These are phyloP conservation scores for Caenorhabditis zanzibari DNA, from an alignment of 2,888 invertebrate species.

Conservation along the genomic window DNA sequence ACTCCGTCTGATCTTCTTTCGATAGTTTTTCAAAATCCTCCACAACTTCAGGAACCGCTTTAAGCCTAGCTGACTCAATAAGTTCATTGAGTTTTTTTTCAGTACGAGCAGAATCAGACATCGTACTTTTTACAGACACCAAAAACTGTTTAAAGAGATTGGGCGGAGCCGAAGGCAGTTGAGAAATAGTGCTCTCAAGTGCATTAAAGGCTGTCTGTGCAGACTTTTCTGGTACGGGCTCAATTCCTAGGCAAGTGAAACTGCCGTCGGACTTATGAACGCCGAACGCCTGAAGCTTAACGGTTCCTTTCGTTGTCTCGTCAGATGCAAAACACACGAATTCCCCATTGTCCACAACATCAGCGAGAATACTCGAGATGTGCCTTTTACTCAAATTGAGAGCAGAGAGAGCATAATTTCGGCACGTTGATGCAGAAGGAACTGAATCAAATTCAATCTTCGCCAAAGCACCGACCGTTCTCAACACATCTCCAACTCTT, in stretches of 20 bases:
- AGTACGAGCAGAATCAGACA: conserved; percentile 25
- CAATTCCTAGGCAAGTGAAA: conserved; percentile 23
- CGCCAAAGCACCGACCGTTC: neutral
- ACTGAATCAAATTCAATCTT: neutral
- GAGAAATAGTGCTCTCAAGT: neutral
- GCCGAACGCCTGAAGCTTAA: conserved; percentile 1
- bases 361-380: neutral
- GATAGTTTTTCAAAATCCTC: neutral
- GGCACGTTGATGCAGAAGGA: neutral
- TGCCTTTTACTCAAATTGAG: neutral
- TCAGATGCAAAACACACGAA: conserved; percentile 6
- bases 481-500: neutral
- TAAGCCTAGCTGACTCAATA: neutral
- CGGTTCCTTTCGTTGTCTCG: conserved; percentile 13
- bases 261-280: neutral
- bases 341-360: neutral
- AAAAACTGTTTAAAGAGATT: conserved; percentile 33
- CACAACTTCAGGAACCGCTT: conserved; percentile 21
- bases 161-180: conserved; percentile 1
- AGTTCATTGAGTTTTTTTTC: conserved; percentile 18
- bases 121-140: conserved; percentile 20
- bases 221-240: conserved; percentile 37
- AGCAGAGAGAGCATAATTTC: neutral
- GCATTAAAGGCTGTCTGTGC: conserved; percentile 29
- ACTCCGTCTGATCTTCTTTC: neutral